A percentile compares a stretch with the other conserved stretches of the same genome.
Evolutionary conservation across 2,113 vertebrate species (phyloP).

Genomic region (Etheostoma spectabile): DNA sequence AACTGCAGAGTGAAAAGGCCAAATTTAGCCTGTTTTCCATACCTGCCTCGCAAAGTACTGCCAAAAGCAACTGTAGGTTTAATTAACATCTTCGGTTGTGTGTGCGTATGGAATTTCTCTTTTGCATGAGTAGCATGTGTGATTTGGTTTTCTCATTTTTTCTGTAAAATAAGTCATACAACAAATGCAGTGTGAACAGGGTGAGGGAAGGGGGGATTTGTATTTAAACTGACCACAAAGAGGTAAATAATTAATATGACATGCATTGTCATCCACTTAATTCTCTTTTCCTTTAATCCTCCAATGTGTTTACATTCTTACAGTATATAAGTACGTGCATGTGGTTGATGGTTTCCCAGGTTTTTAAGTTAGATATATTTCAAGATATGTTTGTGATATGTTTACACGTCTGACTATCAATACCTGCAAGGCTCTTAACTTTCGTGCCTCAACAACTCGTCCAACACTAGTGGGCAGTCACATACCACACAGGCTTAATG

Average conservation of each 20-base stretch:
- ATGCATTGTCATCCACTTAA: not conserved
- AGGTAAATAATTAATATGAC: not conserved
- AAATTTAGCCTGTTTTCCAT: slow-evolving; percentile 43
- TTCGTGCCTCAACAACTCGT: slow-evolving; percentile 33
- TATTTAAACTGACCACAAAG: not conserved
- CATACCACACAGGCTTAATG: slow-evolving; percentile 59
- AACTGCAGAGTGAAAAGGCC: slow-evolving; percentile 27
- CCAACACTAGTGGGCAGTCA: slow-evolving; percentile 79
- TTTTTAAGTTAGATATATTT: not conserved
- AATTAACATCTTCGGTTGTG: slow-evolving; percentile 27
- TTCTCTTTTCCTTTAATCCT: not conserved
- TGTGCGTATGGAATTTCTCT: no score
- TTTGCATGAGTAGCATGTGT: no score
- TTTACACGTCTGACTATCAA: slow-evolving; percentile 2
- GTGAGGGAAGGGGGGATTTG: not conserved
- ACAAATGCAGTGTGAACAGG: not conserved
- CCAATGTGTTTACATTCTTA: not conserved
- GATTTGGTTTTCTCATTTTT: not conserved
- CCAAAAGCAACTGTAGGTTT: slow-evolving; percentile 13
- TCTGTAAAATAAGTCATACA: not conserved
- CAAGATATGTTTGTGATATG: not conserved
- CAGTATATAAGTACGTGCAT: not conserved
- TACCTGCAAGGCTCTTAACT: slow-evolving; percentile 26
- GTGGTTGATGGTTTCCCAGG: not conserved
- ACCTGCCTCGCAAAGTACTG: slow-evolving; percentile 1